Evolutionary conservation across 2,113 vertebrate genomes (phyloP), one percentile per base, ranked within the genome.

Genomic region (Bagarius yarrelli): DNA sequence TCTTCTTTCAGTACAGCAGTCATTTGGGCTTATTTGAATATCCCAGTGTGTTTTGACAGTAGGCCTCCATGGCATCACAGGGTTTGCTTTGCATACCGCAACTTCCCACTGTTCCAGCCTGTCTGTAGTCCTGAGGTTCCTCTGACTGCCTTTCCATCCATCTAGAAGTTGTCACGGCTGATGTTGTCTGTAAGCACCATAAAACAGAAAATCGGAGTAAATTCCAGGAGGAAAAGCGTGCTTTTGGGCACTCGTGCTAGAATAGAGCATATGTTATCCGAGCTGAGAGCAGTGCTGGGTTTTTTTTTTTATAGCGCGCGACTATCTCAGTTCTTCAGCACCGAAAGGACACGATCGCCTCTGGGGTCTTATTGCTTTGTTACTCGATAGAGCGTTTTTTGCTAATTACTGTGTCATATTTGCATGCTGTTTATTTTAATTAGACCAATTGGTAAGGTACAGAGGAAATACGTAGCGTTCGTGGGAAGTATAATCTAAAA

Each of bases 361-460:
- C 66, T 34, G 67, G 73, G 81, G 84, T 80, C 74, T 85, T 66
- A 57, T 83, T 81, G 78, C 83, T 83, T 79, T 80, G 52, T 72
- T 83, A 53, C 78, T 81, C 56, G 27, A 57, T 83, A 73, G 69
- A 73, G 78, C 84, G 67, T 76, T 19, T 83, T 73, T 83, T 59
- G 71, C 56, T 82, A 81, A 85, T 86, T 83, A 83, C 77, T 61
- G 32, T 83, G 85, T 86, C 85, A 76, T 70, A 86, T 86, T 83
- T 83, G 79, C 84, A 81, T 73, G 83, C 69, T 60, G 84, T 86
- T 85, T 85, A 83, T 57, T 67, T 76, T 81, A 86, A 86, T 86
- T 86, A 86, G 79, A 34, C 60, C 63, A 83, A 86, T 81, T 81
- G 81, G 79, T 81, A 75, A 79, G 79, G 75, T 70, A 60, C 72